Base-by-base conservation (phyloP, 1,140 invertebrate species). In the Hyposmocoma kahamanoa region DNA sequence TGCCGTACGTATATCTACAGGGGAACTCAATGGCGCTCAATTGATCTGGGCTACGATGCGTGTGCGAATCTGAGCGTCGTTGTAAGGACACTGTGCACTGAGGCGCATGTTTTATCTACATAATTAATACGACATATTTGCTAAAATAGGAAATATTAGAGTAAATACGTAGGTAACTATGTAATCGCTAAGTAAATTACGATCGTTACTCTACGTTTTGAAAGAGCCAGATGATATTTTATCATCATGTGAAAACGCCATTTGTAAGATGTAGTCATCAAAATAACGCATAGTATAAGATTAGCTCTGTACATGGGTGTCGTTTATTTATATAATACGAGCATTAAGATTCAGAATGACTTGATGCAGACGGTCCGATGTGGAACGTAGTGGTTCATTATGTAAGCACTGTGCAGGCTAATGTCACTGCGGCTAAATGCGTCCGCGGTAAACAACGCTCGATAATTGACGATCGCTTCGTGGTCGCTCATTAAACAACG, bases 391-490 rank as follows among this genome's bases (percentile, higher is more conserved):
- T 46, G 48, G 26, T 56, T 38, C 59, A 42, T 58, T 59, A 60
- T 53, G 26, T 41, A 56, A 22, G 38, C 45, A 61, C 53, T 63
- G 58, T 66, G 58, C 53, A 59, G 59, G 48, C 57, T 72, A 78
- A 74, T 79, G 68, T 79, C 72, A 73, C 71, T 45, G 59, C 53
- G 58, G 67, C 80, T 84, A 84, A 80, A 84, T 78, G 78, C 80
- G 80, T 78, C 66, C 69, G 56, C 60, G 73, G 74, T 82, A 82
- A 82, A 82, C 76, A 81, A 72, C 70, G 62, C 63, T 75, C 76
- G 81, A 81, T 83, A 84, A 84, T 84, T 83, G 75, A 81, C 72
- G 68, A 74, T 74, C 77, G 66, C 74, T 80, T 68, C 73, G 72
- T 77, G 62, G 59, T 68, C 62, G 50, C 70, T 84, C 81, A 80